Conservation (phyloP, 2,888 invertebrate species). For the Agonopterix alstromeriana region DNA sequence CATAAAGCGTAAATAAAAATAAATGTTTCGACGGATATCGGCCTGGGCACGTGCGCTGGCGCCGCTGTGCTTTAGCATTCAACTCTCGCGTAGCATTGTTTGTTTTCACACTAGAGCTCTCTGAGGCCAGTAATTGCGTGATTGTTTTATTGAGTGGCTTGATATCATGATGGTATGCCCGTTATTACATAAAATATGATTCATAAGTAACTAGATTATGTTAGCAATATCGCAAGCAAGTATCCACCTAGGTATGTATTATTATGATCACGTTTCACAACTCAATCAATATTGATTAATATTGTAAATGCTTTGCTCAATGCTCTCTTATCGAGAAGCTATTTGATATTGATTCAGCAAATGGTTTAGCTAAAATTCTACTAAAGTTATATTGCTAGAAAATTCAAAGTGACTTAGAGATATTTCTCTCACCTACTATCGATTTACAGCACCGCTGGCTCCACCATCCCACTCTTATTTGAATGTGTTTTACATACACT, state of each 20-base stretch:
- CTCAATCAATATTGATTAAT: too few relatives aligned
- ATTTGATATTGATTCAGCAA: too few relatives aligned
- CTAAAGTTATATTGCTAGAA: background rate
- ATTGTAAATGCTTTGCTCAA: too few relatives aligned
- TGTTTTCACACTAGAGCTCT: slow-evolving; percentile 51
- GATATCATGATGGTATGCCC: slow-evolving; percentile 22
- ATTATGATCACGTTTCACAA: too few relatives aligned
- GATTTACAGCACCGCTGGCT: slow-evolving; percentile 14
- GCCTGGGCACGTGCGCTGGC: slow-evolving; percentile 52
- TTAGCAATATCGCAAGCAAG: too few relatives aligned
- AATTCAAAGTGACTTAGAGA: slow-evolving; percentile 3
- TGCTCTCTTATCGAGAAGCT: too few relatives aligned
- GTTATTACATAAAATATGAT: slow-evolving; percentile 30
- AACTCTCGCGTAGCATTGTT: slow-evolving; percentile 49
- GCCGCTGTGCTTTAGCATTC: slow-evolving; percentile 57
- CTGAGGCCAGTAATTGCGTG: slow-evolving; percentile 40
- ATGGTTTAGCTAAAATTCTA: background rate
- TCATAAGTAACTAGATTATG: slow-evolving; percentile 14
- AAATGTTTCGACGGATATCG: slow-evolving; percentile 59
- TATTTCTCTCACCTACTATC: slow-evolving; percentile 9
- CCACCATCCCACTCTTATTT: slow-evolving; percentile 38
- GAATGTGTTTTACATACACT: slow-evolving; percentile 58
- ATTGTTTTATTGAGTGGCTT: slow-evolving; percentile 53
- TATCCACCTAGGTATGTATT: too few relatives aligned
- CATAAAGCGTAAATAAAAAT: slow-evolving; percentile 56